phyloP scores from a whole-genome alignment of 2,113 vertebrate genomes.

The Odocoileus hemionus region DNA sequence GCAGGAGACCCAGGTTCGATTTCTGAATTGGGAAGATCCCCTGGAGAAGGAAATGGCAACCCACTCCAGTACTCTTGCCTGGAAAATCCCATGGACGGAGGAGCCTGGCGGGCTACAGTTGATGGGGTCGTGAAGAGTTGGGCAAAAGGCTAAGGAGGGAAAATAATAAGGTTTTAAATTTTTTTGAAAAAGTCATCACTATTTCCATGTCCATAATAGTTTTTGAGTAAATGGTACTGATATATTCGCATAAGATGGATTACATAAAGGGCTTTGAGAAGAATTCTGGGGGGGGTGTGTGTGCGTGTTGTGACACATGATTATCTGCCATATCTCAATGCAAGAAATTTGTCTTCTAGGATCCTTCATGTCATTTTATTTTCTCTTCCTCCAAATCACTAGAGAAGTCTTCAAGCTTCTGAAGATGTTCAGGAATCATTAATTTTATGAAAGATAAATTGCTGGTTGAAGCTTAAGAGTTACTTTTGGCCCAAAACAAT shows the following conservation, averaged over 20 bases:
- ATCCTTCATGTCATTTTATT: background rate
- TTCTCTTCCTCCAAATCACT: background rate
- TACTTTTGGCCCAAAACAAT: background rate
- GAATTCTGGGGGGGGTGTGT: background rate
- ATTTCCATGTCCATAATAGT: background rate
- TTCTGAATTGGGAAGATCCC: background rate
- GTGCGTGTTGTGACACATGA: background rate
- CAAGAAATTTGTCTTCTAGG: background rate
- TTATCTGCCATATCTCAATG: background rate
- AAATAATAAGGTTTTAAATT: background rate
- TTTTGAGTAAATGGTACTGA: background rate
- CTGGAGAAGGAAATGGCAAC: background rate
- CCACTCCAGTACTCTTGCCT: background rate
- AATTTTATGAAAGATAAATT: constrained; percentile 6
- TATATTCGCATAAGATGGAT: background rate
- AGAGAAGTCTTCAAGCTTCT: background rate
- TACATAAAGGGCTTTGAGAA: background rate
- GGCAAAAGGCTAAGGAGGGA: background rate
- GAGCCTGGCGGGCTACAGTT: background rate
- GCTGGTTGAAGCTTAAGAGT: background rate
- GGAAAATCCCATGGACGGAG: background rate
- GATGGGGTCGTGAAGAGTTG: accelerated
- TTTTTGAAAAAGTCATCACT: background rate
- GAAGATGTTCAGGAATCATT: background rate
- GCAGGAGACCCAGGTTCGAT: background rate